These are phyloP conservation scores for Apaloderma vittatum DNA, from an alignment of 2,113 vertebrate species.

Conservation along the genomic window DNA sequence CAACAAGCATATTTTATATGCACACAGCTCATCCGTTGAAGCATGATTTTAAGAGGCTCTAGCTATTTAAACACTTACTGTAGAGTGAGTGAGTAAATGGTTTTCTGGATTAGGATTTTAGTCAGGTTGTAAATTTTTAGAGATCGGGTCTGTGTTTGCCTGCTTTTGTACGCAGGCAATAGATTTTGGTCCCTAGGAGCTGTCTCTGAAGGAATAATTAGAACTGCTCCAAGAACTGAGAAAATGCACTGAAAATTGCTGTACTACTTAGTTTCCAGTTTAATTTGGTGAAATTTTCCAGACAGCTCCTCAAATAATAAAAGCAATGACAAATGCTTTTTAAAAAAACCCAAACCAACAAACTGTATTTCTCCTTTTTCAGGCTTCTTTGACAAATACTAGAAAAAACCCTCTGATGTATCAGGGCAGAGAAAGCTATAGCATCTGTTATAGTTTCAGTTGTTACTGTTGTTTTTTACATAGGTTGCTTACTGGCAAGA, in stretches of 20 bases:
- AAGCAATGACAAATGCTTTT: background rate
- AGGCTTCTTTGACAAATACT: background rate
- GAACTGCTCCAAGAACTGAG: background rate
- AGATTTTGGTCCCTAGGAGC: constrained; percentile 20
- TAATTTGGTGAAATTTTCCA: constrained; percentile 43
- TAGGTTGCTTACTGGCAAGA: background rate
- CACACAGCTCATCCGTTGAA: background rate
- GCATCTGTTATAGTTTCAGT: background rate
- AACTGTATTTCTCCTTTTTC: background rate
- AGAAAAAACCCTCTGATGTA: background rate
- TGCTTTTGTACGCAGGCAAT: constrained; percentile 2
- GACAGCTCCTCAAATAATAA: constrained; percentile 8
- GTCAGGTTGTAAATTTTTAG: constrained; percentile 55
- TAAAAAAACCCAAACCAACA: background rate
- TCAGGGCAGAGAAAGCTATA: background rate
- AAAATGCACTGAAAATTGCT: constrained; percentile 26
- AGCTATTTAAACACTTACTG: constrained; percentile 35
- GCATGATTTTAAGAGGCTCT: constrained; percentile 25
- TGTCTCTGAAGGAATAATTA: constrained; percentile 33
- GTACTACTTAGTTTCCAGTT: constrained; percentile 13
- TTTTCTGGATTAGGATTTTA: constrained; percentile 50
- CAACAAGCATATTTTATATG: constrained; percentile 6
- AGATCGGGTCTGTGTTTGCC: background rate
- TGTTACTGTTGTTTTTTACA: background rate
- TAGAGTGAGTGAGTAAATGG: background rate